Percentiles rank a stretch among this genome's conserved stretches.
phyloP scores from a whole-genome alignment of 2,113 vertebrate species.

The Mus spicilegus region DNA sequence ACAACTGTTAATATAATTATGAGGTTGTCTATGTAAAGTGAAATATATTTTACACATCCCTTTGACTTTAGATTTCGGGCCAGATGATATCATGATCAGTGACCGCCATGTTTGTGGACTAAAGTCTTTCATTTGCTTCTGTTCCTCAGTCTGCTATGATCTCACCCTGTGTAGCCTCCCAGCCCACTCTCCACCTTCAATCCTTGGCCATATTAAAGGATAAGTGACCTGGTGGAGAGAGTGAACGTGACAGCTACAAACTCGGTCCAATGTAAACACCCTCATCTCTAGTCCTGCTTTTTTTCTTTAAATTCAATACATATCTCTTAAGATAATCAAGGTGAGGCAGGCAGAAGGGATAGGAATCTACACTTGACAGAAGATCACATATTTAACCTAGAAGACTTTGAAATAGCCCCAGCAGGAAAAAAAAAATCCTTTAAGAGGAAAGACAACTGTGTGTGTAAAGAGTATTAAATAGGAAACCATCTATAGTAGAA shows the following conservation, averaged over 20 bases:
- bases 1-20: neutral
- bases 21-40: slow-evolving; percentile 15
- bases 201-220: neutral
- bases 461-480: neutral
- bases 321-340: neutral
- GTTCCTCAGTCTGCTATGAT: neutral
- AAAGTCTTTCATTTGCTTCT: neutral
- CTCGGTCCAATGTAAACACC: neutral
- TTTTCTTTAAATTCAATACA: slow-evolving; percentile 25
- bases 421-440: neutral
- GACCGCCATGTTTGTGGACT: neutral
- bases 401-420: slow-evolving; percentile 12
- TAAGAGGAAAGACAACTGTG: neutral
- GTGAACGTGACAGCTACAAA: neutral
- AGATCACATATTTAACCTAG: neutral
- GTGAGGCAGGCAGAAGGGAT: neutral
- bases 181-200: neutral
- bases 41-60: neutral
- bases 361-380: slow-evolving; percentile 7
- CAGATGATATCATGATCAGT: slow-evolving; percentile 24
- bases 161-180: neutral
- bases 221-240: neutral
- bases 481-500: too few relatives aligned
- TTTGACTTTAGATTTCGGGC: neutral
- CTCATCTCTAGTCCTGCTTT: neutral